Evolutionary conservation across 2,888 invertebrate species (phyloP), one percentile per base, ranked within the genome.

Genomic region (Elmis aenea): DNA sequence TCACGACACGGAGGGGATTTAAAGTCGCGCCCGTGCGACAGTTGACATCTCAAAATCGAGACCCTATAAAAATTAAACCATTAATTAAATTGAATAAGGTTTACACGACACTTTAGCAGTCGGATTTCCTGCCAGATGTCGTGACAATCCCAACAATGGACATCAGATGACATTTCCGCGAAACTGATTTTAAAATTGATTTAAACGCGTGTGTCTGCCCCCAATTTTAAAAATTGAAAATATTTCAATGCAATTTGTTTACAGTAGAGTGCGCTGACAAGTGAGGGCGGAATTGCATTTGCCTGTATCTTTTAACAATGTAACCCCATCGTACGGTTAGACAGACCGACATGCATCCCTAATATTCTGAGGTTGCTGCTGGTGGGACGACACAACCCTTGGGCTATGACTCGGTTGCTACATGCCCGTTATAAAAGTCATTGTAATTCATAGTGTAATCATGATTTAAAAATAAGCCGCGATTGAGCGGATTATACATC

Each of bases 71-170:
- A 59, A 59, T 60, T 57, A 59, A 59, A 59, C 59, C 61, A 60
- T 61, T 62, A 62, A 64, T 64, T 64, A 64, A 64, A 65, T 64
- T 64, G 66, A 62, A 62, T 57, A 58, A 61, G 56, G 49, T 52
- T 48, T 54, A 57, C 55, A 58, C 53, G 59, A 57, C 35, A 44
- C 48, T 40, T 32, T 45, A 36, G 43, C 48, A 46, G 52, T 55
- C 64, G 64, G 64, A 66, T 65, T 60, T 67, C 65, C 66, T 63
- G 62, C 61, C 67, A 65, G 65, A 66, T 65, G 65, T 64, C 63
- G 53, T 58, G 61, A 59, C 63, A 56, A 58, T 55, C 52, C 38
- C 56, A 46, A 64, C 62, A 64, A 66, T 61, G 55, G 55, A 55
- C 61, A 59, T 61, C 61, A 59, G 59, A 57, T 58, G 59, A 58